phyloP scores from a whole-genome alignment of 1,140 invertebrate species.

The Babylonia areolata region DNA sequence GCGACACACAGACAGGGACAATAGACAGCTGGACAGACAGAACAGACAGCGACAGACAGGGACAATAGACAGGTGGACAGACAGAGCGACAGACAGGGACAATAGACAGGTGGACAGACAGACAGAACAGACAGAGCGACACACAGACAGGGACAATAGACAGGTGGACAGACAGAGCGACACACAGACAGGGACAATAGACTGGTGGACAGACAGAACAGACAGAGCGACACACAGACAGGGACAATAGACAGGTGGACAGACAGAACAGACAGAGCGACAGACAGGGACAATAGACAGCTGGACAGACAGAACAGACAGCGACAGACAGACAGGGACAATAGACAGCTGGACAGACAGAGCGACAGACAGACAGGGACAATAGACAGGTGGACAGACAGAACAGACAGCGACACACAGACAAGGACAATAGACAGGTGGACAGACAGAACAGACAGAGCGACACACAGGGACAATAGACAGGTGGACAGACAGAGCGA shows the following conservation, averaged over 20 bases:
- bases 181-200: no score
- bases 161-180: no score
- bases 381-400: neutral
- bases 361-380: neutral
- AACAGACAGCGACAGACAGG: neutral
- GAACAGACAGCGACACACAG: neutral
- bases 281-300: neutral
- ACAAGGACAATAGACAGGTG: no score
- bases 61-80: neutral
- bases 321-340: neutral
- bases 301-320: neutral
- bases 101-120: neutral
- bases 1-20: neutral
- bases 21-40: neutral
- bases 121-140: no score
- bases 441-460: no score
- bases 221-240: no score
- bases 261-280: no score
- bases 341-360: neutral
- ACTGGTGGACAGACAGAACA: no score
- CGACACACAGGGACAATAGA: no score
- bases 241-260: no score
- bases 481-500: no score
- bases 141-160: no score
- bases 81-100: neutral